Evolutionary conservation across 2,888 invertebrate genomes (phyloP).

Genomic region (Dinocampus coccinellae): DNA sequence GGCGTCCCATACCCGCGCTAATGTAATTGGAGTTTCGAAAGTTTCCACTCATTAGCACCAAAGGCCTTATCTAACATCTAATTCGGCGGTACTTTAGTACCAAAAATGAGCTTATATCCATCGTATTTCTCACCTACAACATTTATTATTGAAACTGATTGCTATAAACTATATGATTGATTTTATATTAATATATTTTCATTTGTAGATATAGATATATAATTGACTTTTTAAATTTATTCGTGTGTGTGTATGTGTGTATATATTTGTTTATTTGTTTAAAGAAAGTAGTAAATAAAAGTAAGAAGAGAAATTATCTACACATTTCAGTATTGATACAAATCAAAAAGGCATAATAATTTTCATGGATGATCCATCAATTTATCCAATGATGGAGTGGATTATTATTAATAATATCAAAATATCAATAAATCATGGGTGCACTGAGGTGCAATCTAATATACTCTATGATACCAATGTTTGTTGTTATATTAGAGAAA

Average conservation of each 20-base stretch:
- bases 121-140: neutral
- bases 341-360: constrained; percentile 31
- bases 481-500: neutral
- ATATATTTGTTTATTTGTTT: too few relatives aligned
- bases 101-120: neutral
- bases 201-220: too few relatives aligned
- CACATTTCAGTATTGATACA: too few relatives aligned
- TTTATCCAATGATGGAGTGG: constrained; percentile 58
- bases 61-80: constrained; percentile 62
- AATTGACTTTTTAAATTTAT: too few relatives aligned
- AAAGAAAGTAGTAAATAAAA: too few relatives aligned
- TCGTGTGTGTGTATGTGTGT: too few relatives aligned
- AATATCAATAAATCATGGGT: neutral
- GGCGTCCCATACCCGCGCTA: constrained; percentile 39
- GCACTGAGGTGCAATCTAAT: neutral
- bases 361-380: constrained; percentile 60
- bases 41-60: constrained; percentile 64
- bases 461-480: neutral
- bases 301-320: too few relatives aligned
- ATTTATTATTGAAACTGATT: neutral
- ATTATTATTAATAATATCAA: constrained; percentile 54
- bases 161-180: neutral
- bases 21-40: constrained; percentile 63
- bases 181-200: too few relatives aligned
- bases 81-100: constrained; percentile 46